phyloP scores from a whole-genome alignment of 1,140 invertebrate species.

The Drosophila fuyamai region DNA sequence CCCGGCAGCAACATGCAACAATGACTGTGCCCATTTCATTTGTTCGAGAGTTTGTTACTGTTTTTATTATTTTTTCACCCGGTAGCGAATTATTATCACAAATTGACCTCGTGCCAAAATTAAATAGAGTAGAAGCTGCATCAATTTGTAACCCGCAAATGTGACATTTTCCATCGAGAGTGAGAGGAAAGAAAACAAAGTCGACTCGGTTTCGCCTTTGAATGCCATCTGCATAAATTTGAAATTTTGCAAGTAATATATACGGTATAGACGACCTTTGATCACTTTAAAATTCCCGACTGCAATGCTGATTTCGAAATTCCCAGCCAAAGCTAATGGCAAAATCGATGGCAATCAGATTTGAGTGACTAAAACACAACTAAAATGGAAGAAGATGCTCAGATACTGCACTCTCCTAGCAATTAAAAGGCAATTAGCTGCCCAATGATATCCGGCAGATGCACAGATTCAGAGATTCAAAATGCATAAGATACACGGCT shows the following conservation, averaged over 20 bases:
- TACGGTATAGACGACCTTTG: constrained; percentile 22
- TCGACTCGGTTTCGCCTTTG: constrained; percentile 7
- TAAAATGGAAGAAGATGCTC: constrained; percentile 8
- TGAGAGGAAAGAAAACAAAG: background rate
- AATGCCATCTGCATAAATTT: constrained; percentile 38
- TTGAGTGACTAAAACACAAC: constrained; percentile 4
- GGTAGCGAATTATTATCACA: constrained; percentile 56
- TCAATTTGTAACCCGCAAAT: constrained; percentile 56
- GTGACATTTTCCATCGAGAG: constrained; percentile 44
- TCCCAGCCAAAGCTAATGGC: constrained; percentile 33
- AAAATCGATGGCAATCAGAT: constrained; percentile 49
- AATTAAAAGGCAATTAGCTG: constrained; percentile 79
- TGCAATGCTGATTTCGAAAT: constrained; percentile 1
- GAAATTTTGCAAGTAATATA: constrained; percentile 14
- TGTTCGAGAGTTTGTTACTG: constrained; percentile 32
- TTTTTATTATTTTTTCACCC: constrained; percentile 32
- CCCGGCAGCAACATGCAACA: constrained; percentile 36
- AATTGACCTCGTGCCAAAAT: constrained; percentile 67
- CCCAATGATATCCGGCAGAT: constrained; percentile 33
- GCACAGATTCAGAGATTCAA: constrained; percentile 18
- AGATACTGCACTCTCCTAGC: constrained; percentile 33
- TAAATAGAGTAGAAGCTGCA: constrained; percentile 18
- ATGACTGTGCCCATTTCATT: constrained; percentile 48
- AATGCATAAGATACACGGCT: constrained; percentile 20
- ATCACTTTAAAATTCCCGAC: constrained; percentile 26